Evolutionary conservation across 2,888 invertebrate genomes (phyloP).

Genomic region (Choreutis nemorana): DNA sequence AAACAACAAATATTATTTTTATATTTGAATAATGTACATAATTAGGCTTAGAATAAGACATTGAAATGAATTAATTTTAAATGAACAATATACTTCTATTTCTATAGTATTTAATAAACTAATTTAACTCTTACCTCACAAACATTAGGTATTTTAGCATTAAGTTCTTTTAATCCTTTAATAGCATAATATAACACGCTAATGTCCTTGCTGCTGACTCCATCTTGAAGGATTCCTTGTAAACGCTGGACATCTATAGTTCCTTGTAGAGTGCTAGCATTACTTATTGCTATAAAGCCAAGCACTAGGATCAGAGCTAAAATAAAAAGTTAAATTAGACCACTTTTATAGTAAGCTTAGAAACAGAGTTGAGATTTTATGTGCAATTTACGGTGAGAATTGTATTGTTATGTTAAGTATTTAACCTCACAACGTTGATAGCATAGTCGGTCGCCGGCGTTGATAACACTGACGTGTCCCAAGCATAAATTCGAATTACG

Average conservation of each 20-base stretch:
- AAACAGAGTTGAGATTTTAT: too few relatives aligned
- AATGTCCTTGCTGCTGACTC: constrained; percentile 67
- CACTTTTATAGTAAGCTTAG: constrained; percentile 5
- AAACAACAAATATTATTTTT: too few relatives aligned
- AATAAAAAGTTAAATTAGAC: constrained; percentile 15
- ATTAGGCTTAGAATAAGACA: not conserved
- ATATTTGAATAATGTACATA: too few relatives aligned
- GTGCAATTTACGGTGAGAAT: too few relatives aligned
- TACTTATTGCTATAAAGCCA: constrained; percentile 27
- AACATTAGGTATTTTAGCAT: constrained; percentile 65
- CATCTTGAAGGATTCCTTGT: constrained; percentile 47
- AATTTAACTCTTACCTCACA: constrained; percentile 61
- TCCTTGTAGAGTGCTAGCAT: constrained; percentile 39
- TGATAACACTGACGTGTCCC: constrained; percentile 42
- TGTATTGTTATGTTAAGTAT: too few relatives aligned
- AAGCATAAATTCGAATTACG: too few relatives aligned
- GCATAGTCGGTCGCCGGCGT: constrained; percentile 13
- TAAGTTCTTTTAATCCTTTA: constrained; percentile 74
- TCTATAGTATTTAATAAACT: not conserved
- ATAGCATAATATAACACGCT: constrained; percentile 76
- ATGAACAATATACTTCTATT: not conserved
- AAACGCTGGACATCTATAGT: constrained; percentile 46
- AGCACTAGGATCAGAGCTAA: constrained; percentile 28
- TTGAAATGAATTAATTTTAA: not conserved
- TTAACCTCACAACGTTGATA: too few relatives aligned